phyloP scores from a whole-genome alignment of 2,113 vertebrate genomes.

The Anser brachyrhynchus region DNA sequence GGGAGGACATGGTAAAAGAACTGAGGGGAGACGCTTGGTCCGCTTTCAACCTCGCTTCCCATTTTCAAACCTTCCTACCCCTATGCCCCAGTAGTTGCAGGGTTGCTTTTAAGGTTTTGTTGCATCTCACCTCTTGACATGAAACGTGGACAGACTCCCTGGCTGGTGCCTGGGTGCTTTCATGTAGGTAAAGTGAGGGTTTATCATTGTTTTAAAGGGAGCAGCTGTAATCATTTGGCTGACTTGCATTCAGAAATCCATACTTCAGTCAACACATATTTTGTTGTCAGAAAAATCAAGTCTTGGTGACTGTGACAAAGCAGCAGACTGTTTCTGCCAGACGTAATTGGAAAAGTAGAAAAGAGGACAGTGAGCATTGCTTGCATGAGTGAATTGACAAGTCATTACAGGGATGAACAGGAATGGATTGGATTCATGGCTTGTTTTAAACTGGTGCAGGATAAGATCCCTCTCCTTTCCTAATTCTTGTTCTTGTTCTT shows the following conservation, averaged over 20 bases:
- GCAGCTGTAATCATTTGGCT: neutral
- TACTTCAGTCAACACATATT: neutral
- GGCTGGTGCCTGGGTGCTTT: neutral
- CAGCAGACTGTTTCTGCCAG: neutral
- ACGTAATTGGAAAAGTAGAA: neutral
- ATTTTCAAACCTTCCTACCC: neutral
- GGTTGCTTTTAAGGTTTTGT: neutral
- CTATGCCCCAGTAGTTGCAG: neutral
- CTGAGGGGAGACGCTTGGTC: accelerated
- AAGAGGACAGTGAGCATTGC: neutral
- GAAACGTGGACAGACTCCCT: neutral
- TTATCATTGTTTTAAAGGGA: neutral
- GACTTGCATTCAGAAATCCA: neutral
- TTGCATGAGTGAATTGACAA: neutral
- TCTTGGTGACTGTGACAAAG: neutral
- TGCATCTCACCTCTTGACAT: neutral
- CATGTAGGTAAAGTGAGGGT: neutral
- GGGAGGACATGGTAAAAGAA: accelerated
- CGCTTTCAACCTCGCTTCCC: neutral
- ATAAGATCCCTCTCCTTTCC: neutral
- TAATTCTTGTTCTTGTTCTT: neutral
- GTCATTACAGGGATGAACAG: neutral
- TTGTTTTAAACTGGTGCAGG: neutral
- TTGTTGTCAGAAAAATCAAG: neutral
- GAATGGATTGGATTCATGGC: neutral